These are phyloP conservation scores for Galerucella nymphaeae DNA, from an alignment of 2,888 invertebrate genomes.

Conservation along the genomic window DNA sequence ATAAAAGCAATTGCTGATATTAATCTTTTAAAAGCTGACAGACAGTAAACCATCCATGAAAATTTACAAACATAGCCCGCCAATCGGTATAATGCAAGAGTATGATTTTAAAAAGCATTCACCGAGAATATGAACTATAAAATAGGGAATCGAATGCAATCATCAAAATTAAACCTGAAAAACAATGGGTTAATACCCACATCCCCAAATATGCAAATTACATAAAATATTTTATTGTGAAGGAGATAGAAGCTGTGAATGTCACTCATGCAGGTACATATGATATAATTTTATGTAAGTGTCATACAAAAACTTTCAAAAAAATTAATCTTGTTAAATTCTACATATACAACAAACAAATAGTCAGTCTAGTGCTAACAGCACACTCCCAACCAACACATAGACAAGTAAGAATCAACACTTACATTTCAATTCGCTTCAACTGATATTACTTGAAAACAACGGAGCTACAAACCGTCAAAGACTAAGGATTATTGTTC, in stretches of 20 bases:
- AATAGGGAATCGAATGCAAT: slow-evolving; percentile 58
- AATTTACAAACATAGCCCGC: slow-evolving; percentile 58
- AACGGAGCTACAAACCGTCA: too few species aligned
- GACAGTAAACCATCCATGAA: slow-evolving; percentile 60
- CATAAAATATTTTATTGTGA: slow-evolving; percentile 59
- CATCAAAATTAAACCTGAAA: slow-evolving; percentile 58
- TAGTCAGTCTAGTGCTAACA: too few species aligned
- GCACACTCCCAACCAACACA: too few species aligned
- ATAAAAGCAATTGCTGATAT: slow-evolving; percentile 59
- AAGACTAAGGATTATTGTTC: too few species aligned
- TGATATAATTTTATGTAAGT: too few species aligned
- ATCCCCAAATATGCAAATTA: slow-evolving; percentile 60
- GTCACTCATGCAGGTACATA: slow-evolving; percentile 12
- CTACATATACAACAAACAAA: too few species aligned
- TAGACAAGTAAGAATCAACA: too few species aligned
- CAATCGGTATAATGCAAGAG: slow-evolving; percentile 60
- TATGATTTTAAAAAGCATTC: slow-evolving; percentile 58
- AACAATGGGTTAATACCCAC: slow-evolving; percentile 52
- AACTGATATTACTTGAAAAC: too few species aligned
- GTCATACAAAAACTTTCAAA: too few species aligned
- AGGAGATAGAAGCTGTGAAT: slow-evolving; percentile 49
- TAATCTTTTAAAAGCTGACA: slow-evolving; percentile 59
- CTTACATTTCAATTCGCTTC: too few species aligned
- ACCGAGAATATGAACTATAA: slow-evolving; percentile 58
- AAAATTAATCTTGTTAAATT: too few species aligned